Base-by-base conservation (phyloP, 1,140 invertebrate genomes). In the Temnothorax longispinosus region DNA sequence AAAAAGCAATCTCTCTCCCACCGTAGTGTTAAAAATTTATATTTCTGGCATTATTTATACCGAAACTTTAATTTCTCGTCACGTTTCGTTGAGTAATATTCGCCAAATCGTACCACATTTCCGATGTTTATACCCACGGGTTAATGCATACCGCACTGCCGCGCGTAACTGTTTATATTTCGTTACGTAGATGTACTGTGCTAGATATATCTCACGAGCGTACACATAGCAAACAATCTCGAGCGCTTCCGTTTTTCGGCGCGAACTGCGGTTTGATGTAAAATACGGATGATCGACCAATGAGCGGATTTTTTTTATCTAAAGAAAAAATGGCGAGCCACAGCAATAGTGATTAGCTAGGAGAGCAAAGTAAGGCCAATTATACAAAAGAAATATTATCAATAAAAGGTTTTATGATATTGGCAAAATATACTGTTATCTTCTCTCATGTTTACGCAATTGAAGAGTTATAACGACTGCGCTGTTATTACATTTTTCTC, bases 201-300 rank as follows among this genome's bases (percentile, higher is more conserved):
- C 21, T 47, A 64, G 67, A 82, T 72, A 27, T 27, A 27, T 27
- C 1, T 74, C 21, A 10, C 67, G 0, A 82, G 8, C 44, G 60
- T 21, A 6, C 52, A 0, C 38, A 15, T 38, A 38, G 32, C 15
- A 58, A 41, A 62, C 54, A 52, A 52, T 62, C 64, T 47, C 32
- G 21, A 67, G 11, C 0, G 7, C 21, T 65, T 44, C n/a, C 38
- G n/a, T 47, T 56, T 87, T 50, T 87, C 3, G 21, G 4, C 21
- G 38, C 54, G 10, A 54, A 54, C 41, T 18, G n/a, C 6, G 52
- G 67, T 41, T 54, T 8, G 58, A 88, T 62, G 27, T 41, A 72
- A 88, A 85, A 74, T 85, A 41, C 27, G 47, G 56, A 72, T 38
- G 58, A 69, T 71, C 52, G 47, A 71, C 82, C 52, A 5, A 50